A percentile compares a stretch with the other conserved stretches of the same genome.
Conservation (phyloP, 2,888 invertebrate species). For the Cistogaster globosa region DNA sequence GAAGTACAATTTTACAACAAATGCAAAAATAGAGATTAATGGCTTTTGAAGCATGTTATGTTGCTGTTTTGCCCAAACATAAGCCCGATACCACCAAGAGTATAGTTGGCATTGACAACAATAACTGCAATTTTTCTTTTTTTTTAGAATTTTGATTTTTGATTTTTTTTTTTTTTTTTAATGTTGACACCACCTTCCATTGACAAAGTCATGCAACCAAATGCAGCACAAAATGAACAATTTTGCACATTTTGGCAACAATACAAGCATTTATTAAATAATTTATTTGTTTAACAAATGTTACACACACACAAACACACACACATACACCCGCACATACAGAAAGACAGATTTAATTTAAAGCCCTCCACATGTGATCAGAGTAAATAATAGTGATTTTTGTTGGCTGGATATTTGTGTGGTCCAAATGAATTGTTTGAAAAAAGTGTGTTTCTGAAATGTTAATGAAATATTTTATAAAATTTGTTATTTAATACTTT, state of each 20-base stretch:
- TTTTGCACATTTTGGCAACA: conserved; percentile 62
- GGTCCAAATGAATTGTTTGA: conserved; percentile 30
- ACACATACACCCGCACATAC: neutral
- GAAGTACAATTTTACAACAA: conserved; percentile 46
- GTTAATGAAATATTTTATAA: conserved; percentile 16
- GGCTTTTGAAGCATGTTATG: conserved; percentile 39
- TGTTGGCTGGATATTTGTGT: conserved; percentile 20
- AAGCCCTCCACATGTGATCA: neutral
- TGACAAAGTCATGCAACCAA: conserved; percentile 62
- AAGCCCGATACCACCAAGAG: neutral
- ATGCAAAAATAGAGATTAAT: conserved; percentile 55
- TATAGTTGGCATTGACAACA: conserved; percentile 37
- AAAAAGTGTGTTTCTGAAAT: conserved; percentile 4
- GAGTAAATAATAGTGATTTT: conserved; percentile 31
- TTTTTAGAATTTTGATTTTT: conserved; percentile 51
- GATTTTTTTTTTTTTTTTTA: conserved; percentile 56
- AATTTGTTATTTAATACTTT: conserved; percentile 17
- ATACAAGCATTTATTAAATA: conserved; percentile 43
- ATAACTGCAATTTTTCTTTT: conserved; percentile 15
- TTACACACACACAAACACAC: neutral
- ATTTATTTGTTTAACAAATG: conserved; percentile 56
- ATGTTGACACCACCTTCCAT: conserved; percentile 69
- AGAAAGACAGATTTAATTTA: conserved; percentile 6
- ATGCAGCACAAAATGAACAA: conserved; percentile 30
- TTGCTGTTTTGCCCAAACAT: conserved; percentile 1